Evolutionary conservation across 2,797 vertebrate genomes (phyloP).

Genomic region (Botia almorhae): DNA sequence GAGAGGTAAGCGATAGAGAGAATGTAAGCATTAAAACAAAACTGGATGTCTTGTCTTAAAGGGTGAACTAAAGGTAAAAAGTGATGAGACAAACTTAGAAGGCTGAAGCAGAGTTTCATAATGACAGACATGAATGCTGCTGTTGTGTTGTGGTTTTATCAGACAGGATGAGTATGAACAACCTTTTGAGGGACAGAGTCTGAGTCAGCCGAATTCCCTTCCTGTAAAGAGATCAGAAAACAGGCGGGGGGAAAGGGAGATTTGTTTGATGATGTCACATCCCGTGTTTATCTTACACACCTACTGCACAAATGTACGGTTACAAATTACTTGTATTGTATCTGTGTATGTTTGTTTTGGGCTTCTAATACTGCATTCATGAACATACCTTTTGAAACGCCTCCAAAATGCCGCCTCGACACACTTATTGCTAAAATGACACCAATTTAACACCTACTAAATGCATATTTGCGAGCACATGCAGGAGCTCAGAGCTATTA

Average conservation of each 20-base stretch:
- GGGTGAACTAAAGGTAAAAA: not conserved
- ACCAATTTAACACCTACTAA: slow-evolving; percentile 9
- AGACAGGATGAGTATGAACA: slow-evolving; percentile 55
- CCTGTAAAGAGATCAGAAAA: slow-evolving; percentile 71
- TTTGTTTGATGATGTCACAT: slow-evolving; percentile 56
- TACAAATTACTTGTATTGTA: not conserved
- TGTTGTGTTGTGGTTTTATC: slow-evolving; percentile 8
- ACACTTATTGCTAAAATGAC: slow-evolving; percentile 6
- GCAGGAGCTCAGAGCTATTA: slow-evolving; percentile 13
- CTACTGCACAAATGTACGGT: slow-evolving; percentile 21
- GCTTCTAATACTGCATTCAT: not conserved
- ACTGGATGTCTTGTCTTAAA: not conserved
- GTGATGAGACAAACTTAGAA: not conserved
- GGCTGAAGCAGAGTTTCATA: slow-evolving; percentile 33
- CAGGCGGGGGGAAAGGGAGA: slow-evolving; percentile 59
- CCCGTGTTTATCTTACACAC: slow-evolving; percentile 14
- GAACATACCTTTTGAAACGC: slow-evolving; percentile 43
- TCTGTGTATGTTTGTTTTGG: slow-evolving; percentile 17
- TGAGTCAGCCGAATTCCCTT: slow-evolving; percentile 67
- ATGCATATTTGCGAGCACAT: slow-evolving; percentile 42
- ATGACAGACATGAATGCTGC: not conserved
- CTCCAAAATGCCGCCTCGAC: not conserved
- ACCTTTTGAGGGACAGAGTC: slow-evolving; percentile 77
- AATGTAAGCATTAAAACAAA: slow-evolving; percentile 21
- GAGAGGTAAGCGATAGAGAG: slow-evolving; percentile 1